A percentile compares a stretch with the other conserved stretches of the same genome.
These are phyloP conservation scores for Argya squamiceps DNA, from an alignment of 2,797 vertebrate species.

Conservation along the genomic window DNA sequence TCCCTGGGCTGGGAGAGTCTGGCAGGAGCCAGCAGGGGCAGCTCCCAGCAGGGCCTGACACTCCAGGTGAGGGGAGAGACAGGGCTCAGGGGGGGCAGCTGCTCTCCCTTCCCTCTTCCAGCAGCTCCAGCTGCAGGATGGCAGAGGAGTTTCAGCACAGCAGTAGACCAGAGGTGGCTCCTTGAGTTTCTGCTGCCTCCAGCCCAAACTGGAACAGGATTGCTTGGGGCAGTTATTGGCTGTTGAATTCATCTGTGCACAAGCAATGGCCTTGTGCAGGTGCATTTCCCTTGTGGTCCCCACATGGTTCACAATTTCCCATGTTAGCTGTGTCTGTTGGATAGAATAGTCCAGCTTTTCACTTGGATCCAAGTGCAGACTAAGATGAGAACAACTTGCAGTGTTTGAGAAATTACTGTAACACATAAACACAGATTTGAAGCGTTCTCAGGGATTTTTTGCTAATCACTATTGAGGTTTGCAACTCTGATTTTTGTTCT, in stretches of 20 bases:
- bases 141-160: neutral
- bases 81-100: fast-evolving
- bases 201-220: neutral
- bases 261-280: neutral
- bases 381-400: neutral
- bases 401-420: neutral
- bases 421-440: fast-evolving
- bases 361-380: fast-evolving
- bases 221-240: neutral
- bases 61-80: fast-evolving
- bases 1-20: fast-evolving
- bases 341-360: neutral
- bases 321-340: fast-evolving
- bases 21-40: fast-evolving
- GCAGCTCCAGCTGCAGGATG: neutral
- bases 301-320: fast-evolving
- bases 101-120: neutral
- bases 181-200: neutral
- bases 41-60: neutral
- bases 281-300: neutral
- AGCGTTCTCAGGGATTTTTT: neutral
- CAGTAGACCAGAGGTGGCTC: fast-evolving
- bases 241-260: neutral
- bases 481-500: neutral
- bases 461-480: neutral